These are phyloP conservation scores for Coregonus ussuriensis DNA, from an alignment of 2,797 vertebrate species.

Conservation along the genomic window DNA sequence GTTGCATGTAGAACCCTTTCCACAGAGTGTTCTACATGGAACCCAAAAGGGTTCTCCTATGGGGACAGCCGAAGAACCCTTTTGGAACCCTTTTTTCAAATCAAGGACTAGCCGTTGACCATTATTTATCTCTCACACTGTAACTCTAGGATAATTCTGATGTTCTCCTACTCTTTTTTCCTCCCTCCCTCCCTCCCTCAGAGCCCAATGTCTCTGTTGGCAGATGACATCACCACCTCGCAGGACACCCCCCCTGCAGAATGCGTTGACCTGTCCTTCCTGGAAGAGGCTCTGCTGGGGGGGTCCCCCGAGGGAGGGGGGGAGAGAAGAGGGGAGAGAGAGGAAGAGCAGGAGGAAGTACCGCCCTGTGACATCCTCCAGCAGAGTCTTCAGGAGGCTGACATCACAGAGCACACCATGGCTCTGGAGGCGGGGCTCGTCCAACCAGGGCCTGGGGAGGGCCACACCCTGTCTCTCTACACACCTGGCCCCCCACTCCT, in stretches of 20 bases:
- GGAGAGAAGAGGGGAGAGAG: conserved; percentile 46
- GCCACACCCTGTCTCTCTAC: conserved; percentile 67
- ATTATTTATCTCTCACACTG: conserved; percentile 14
- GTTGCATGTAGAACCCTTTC: too few species aligned
- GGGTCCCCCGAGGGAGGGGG: conserved; percentile 70
- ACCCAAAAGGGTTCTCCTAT: too few species aligned
- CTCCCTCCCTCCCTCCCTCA: conserved; percentile 44
- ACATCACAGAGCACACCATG: conserved; percentile 83
- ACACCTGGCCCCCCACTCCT: conserved; percentile 65
- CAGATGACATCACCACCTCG: conserved; percentile 73
- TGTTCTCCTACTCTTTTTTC: conserved; percentile 1
- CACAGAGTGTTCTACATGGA: too few species aligned
- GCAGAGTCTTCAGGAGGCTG: conserved; percentile 82
- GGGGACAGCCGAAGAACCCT: too few species aligned
- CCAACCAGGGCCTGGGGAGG: conserved; percentile 63
- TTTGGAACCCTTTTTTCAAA: neutral
- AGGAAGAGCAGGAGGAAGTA: conserved; percentile 61
- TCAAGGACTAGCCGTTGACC: neutral
- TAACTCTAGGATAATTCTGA: neutral
- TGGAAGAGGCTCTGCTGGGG: conserved; percentile 81
- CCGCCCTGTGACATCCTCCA: conserved; percentile 80
- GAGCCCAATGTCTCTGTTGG: conserved; percentile 81
- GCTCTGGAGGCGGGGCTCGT: conserved; percentile 76
- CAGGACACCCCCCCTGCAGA: conserved; percentile 72
- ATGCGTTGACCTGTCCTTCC: conserved; percentile 81